Base-by-base conservation (phyloP, 1,140 invertebrate species). In the Musca vetustissima region DNA sequence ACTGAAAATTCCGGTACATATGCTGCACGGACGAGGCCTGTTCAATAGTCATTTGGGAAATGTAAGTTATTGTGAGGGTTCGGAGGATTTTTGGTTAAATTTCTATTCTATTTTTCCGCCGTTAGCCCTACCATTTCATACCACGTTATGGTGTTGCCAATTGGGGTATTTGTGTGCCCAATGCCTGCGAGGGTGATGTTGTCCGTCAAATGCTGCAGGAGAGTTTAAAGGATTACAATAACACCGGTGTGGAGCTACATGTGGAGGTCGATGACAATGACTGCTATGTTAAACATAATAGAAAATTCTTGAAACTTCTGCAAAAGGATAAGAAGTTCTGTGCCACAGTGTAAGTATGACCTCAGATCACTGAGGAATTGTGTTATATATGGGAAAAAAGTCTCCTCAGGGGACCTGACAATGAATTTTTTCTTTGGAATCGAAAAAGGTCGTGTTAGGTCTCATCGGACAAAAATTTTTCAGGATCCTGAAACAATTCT, bases 111-210 rank as follows among this genome's bases (percentile, higher is more conserved):
- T n/a, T 3, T 28, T 28, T 4, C 28, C 8, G 28, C 28, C 28
- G 3, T 28, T 78, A 90, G 89, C 86, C 88, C 71, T 87, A 87
- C 78, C 88, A 91, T 82, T 89, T 90, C 79, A 83, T 89, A 76
- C 89, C 89, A 66, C 86, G 86, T 74, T 90, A 89, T 76, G 88
- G 88, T 9, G 87, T 88, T 53, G 77, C 88, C 49, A 89, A 89
- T 70, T 90, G 89, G 89, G 90, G 87, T 9, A 73, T 90, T 7
- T 91, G 90, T 72, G 79, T 91, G 48, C 90, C 90, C 0, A 83
- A 87, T 13, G 83, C 85, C 1, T 91, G 90, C 75, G 83, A 84
- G 4, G 83, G 86, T 3, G 73, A 85, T 17, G 87, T 90, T 70
- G 87, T 88, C 0, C 83, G 87, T 70, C 78, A 81, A 64, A 83